phyloP scores from a whole-genome alignment of 2,113 vertebrate species.

The Passer montanus region DNA sequence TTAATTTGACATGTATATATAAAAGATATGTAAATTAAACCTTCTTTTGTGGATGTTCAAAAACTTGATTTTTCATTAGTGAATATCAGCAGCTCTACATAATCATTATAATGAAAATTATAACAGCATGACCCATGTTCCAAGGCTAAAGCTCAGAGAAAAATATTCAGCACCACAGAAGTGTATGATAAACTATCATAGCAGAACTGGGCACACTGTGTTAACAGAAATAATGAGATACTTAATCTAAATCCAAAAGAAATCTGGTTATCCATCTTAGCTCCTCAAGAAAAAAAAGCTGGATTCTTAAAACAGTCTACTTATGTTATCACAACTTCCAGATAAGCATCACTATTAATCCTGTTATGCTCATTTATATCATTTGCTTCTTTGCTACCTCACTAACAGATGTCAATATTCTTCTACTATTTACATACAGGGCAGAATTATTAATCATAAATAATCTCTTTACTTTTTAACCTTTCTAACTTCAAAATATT shows the following conservation, averaged over 20 bases:
- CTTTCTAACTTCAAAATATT: not conserved
- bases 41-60: not conserved
- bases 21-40: not conserved
- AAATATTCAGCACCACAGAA: not conserved
- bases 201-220: not conserved
- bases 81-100: not conserved
- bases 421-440: not conserved
- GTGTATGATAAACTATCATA: not conserved
- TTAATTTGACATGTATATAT: not conserved
- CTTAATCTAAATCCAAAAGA: not conserved
- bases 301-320: not conserved
- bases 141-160: not conserved
- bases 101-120: not conserved
- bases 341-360: not conserved
- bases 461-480: not conserved
- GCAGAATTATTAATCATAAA: not conserved
- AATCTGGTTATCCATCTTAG: not conserved
- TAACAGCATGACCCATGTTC: not conserved
- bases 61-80: not conserved
- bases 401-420: not conserved
- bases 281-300: not conserved
- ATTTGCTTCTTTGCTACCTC: not conserved
- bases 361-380: not conserved
- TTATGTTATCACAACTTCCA: not conserved
- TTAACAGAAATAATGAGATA: not conserved